Evolutionary conservation across 1,140 invertebrate species (phyloP).

Genomic region (Zaprionus davidi): DNA sequence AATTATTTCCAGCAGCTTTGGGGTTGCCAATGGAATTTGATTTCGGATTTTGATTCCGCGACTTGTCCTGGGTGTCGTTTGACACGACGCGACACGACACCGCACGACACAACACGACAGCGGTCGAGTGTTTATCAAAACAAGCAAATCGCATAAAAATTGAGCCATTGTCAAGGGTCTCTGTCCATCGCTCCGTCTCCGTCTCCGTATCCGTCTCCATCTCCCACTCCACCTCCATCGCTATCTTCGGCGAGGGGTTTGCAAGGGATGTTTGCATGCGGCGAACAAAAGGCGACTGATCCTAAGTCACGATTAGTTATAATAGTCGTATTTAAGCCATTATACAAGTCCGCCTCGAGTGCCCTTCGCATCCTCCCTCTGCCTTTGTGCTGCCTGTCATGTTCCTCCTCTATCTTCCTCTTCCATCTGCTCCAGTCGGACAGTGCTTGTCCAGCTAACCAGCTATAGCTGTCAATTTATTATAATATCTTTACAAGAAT

Average conservation of each 20-base stretch:
- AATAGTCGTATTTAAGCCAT: conserved; percentile 73
- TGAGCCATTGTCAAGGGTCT: conserved; percentile 74
- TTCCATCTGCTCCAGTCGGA: not conserved
- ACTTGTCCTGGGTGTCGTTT: conserved; percentile 63
- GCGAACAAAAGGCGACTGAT: conserved; percentile 39
- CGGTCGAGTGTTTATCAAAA: conserved; percentile 72
- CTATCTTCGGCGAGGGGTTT: not conserved
- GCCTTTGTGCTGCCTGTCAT: conserved; percentile 20
- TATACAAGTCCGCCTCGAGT: conserved; percentile 52
- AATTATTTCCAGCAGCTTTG: conserved; percentile 75
- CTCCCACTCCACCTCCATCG: not conserved
- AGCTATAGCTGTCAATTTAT: conserved; percentile 9
- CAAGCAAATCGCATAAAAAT: conserved; percentile 80
- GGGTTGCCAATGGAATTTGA: conserved; percentile 53
- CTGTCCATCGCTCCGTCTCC: not conserved
- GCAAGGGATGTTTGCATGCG: conserved; percentile 30
- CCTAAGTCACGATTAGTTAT: conserved; percentile 61
- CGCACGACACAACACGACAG: conserved; percentile 20
- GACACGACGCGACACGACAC: conserved; percentile 45
- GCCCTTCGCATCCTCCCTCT: conserved; percentile 8
- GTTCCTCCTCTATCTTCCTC: conserved; percentile 1
- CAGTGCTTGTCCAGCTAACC: conserved; percentile 1
- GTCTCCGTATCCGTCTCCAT: not conserved
- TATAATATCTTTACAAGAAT: conserved; percentile 1
- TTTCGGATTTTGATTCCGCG: conserved; percentile 35